Conservation (phyloP, 2,797 vertebrate species). For the Rhadinocentrus ornatus region DNA sequence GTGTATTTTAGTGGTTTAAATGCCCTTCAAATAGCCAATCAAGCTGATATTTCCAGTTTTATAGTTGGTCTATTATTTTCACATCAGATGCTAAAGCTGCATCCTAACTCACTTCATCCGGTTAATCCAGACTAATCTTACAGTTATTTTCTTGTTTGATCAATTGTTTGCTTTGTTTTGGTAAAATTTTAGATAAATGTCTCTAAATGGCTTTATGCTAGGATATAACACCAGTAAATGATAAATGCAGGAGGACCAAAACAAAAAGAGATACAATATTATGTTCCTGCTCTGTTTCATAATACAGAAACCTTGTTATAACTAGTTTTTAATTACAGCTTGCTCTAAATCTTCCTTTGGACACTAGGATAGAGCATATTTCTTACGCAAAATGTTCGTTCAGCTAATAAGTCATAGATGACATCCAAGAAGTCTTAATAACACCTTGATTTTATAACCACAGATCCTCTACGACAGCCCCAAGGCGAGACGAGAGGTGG, state of each 20-base stretch:
- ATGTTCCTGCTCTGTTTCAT: background rate
- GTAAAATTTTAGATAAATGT: background rate
- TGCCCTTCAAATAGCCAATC: too few species aligned
- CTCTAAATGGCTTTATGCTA: background rate
- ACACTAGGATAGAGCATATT: background rate
- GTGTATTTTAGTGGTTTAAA: too few species aligned
- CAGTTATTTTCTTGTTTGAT: too few species aligned
- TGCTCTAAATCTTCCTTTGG: background rate
- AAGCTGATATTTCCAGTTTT: too few species aligned
- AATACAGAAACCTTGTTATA: background rate
- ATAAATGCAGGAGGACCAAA: background rate
- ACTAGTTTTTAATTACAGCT: background rate
- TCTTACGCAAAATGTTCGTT: background rate
- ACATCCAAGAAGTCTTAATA: background rate
- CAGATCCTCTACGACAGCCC: slow-evolving; percentile 96
- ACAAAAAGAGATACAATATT: background rate
- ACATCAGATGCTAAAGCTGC: too few species aligned
- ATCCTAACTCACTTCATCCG: too few species aligned
- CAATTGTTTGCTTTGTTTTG: background rate
- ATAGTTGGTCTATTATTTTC: too few species aligned
- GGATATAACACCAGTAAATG: background rate
- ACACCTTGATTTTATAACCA: background rate
- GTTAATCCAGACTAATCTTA: background rate
- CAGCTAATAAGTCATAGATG: background rate
- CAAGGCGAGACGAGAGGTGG: slow-evolving; percentile 95